These are phyloP conservation scores for Macrotus californicus DNA, from an alignment of 2,113 vertebrate species.

Conservation along the genomic window DNA sequence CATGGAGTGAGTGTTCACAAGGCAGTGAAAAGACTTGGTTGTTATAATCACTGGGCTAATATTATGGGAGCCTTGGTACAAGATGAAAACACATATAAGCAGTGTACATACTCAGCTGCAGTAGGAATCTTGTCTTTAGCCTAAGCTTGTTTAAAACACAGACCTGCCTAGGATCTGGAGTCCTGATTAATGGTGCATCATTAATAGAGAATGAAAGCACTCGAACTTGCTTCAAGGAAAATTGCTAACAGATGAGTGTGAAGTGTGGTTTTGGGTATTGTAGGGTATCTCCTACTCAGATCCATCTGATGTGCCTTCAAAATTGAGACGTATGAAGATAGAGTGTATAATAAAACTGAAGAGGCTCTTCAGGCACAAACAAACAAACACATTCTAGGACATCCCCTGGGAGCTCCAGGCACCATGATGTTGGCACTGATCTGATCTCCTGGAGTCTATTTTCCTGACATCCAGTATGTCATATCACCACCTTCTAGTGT, in stretches of 20 bases:
- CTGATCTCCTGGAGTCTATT: background rate
- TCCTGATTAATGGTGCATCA: background rate
- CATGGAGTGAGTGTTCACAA: background rate
- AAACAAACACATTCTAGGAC: background rate
- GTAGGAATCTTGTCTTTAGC: background rate
- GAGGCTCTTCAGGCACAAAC: background rate
- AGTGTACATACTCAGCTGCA: background rate
- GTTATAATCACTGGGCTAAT: background rate
- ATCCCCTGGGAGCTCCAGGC: background rate
- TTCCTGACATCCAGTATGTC: background rate
- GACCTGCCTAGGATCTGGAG: background rate
- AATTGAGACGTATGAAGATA: background rate
- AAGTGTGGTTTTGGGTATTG: background rate
- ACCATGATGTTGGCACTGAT: background rate
- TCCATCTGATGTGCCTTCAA: background rate
- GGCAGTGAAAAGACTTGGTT: background rate
- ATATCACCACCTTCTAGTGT: background rate
- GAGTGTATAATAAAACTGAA: background rate
- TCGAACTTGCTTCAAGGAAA: background rate
- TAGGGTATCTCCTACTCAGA: background rate
- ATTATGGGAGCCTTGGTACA: background rate
- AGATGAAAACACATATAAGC: background rate
- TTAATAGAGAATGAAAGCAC: background rate
- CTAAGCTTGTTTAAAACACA: background rate
- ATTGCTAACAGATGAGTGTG: background rate